Conservation (phyloP, 2,113 vertebrate genomes). For the Agapornis roseicollis region DNA sequence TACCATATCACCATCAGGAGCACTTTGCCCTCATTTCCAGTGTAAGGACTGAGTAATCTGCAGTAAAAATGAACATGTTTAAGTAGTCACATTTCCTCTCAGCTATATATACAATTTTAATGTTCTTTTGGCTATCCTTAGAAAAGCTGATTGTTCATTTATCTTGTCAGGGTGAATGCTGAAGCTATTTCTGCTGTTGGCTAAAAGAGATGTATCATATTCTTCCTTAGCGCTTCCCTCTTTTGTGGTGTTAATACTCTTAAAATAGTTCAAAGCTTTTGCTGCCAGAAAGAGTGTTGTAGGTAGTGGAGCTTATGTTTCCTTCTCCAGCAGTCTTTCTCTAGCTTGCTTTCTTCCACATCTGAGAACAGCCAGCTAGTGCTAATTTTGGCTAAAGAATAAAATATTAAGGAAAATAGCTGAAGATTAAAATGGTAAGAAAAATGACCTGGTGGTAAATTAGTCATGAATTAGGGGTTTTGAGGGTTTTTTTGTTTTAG, state of each 20-base stretch:
- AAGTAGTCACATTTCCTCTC: conserved; percentile 1
- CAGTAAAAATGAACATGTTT: neutral
- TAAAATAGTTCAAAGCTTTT: conserved; percentile 53
- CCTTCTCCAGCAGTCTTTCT: neutral
- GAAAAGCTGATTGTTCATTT: conserved; percentile 46
- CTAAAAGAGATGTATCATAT: conserved; percentile 32
- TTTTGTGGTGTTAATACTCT: conserved; percentile 37
- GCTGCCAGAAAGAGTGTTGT: neutral
- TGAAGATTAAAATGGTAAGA: neutral
- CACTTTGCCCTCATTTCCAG: neutral
- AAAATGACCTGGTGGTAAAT: neutral
- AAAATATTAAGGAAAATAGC: neutral
- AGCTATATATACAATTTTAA: neutral
- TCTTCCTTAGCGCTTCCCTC: conserved; percentile 11
- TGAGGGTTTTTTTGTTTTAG: neutral
- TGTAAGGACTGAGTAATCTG: neutral
- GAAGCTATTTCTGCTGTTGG: conserved; percentile 47
- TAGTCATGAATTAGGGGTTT: neutral
- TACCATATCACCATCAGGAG: neutral
- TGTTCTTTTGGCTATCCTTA: conserved; percentile 24
- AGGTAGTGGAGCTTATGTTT: neutral
- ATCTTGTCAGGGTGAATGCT: conserved; percentile 35
- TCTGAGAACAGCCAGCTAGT: neutral
- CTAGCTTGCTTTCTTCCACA: neutral
- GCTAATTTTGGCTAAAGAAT: neutral